Percentiles rank a stretch among this genome's conserved stretches.
Conservation (phyloP, 2,888 invertebrate genomes). For the Synanthedon myopaeformis region DNA sequence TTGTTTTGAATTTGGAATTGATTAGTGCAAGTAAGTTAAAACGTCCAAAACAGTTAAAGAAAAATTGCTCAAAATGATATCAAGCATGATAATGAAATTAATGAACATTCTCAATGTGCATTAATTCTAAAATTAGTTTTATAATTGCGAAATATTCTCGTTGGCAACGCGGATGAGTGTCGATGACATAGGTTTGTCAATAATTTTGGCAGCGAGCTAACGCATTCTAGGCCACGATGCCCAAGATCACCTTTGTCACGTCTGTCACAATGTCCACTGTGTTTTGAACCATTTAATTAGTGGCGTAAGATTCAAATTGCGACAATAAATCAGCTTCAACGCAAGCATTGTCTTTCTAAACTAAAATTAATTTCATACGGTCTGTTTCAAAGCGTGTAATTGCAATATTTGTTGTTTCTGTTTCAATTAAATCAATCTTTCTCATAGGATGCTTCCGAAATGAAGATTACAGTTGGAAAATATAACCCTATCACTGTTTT, state of each 20-base stretch:
- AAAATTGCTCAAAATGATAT: background rate
- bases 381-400: background rate
- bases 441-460: background rate
- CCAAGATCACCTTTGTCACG: conserved; percentile 25
- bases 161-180: conserved; percentile 38
- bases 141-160: conserved; percentile 56
- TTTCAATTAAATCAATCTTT: background rate
- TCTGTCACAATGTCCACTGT: background rate
- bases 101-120: conserved; percentile 1
- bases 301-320: background rate
- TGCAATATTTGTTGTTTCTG: background rate
- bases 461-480: background rate
- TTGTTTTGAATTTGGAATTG: background rate
- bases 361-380: background rate
- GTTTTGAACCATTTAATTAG: background rate
- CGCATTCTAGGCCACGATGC: conserved; percentile 59
- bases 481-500: background rate
- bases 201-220: conserved; percentile 56
- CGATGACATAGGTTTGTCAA: conserved; percentile 59
- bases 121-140: conserved; percentile 35
- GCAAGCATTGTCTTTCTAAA: background rate
- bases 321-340: background rate
- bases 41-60: background rate
- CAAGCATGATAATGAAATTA: background rate
- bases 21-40: background rate